phyloP scores from a whole-genome alignment of 2,888 invertebrate species.

The Creontiades dilutus region DNA sequence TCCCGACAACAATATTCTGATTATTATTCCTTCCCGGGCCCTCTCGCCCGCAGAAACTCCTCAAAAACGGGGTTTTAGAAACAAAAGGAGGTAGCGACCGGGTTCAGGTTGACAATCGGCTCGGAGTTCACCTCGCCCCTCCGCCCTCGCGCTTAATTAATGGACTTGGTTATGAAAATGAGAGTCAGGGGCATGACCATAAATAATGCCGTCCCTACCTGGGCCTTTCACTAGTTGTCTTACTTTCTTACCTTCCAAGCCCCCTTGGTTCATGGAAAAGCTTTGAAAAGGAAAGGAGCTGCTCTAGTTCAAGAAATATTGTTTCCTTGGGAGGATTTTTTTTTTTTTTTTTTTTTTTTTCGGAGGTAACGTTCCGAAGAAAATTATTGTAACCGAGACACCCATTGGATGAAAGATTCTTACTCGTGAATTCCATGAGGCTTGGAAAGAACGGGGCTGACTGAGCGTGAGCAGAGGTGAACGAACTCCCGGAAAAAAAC shows the following conservation, averaged over 20 bases:
- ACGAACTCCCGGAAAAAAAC: too few species aligned
- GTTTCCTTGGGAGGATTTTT: conserved; percentile 5
- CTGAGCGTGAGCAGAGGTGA: too few species aligned
- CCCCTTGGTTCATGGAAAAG: background rate
- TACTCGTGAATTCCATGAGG: too few species aligned
- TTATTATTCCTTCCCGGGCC: conserved; percentile 7
- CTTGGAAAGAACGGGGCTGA: too few species aligned
- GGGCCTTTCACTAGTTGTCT: conserved; percentile 32
- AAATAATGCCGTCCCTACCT: conserved; percentile 43
- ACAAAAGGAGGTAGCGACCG: conserved; percentile 37
- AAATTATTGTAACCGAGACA: background rate
- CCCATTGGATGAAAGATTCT: too few species aligned
- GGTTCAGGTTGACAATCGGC: conserved; percentile 43
- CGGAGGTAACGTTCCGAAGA: background rate
- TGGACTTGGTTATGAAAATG: conserved; percentile 63
- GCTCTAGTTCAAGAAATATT: conserved; percentile 41
- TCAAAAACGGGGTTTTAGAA: conserved; percentile 21
- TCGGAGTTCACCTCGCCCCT: background rate
- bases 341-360: too few species aligned
- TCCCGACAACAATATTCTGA: conserved; percentile 31
- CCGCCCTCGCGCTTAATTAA: conserved; percentile 33
- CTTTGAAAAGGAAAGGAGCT: background rate
- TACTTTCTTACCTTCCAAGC: conserved; percentile 36
- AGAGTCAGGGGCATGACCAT: conserved; percentile 53
- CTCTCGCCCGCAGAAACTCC: background rate